Conservation (phyloP, 2,797 vertebrate genomes). For the Hafferia zeledoni region DNA sequence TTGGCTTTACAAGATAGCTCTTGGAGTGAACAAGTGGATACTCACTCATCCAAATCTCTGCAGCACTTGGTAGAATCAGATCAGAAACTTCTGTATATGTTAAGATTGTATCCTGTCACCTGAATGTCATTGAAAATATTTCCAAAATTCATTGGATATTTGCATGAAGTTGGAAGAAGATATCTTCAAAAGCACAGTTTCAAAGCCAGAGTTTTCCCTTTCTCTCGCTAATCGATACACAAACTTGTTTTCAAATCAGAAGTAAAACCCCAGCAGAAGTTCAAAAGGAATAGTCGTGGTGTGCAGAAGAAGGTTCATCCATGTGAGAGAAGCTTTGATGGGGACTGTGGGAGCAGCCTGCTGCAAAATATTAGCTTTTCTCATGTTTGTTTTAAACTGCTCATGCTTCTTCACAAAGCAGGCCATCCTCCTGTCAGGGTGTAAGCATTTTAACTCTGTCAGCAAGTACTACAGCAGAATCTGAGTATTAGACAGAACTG, state of each 20-base stretch:
- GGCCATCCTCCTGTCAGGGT: not conserved
- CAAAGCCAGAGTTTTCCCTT: not conserved
- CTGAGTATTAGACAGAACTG: not conserved
- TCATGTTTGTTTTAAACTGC: not conserved
- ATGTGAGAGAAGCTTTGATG: constrained; percentile 6
- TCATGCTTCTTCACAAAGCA: not conserved
- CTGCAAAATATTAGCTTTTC: not conserved
- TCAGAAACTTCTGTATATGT: not conserved
- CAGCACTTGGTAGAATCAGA: not conserved
- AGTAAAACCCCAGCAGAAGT: not conserved
- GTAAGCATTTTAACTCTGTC: fast-evolving
- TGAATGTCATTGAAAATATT: not conserved
- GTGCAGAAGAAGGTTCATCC: not conserved
- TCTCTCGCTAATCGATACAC: constrained; percentile 4
- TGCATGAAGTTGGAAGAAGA: not conserved
- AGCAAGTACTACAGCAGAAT: not conserved
- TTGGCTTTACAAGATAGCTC: not conserved
- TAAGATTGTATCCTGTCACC: not conserved
- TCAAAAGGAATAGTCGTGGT: not conserved
- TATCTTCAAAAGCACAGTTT: constrained; percentile 29
- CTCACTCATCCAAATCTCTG: not conserved
- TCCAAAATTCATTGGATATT: not conserved
- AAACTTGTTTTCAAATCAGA: constrained; percentile 5
- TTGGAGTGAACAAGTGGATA: not conserved
- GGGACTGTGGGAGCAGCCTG: not conserved